Base-by-base conservation (phyloP, 2,888 invertebrate genomes). In the Tubulanus polymorphus region DNA sequence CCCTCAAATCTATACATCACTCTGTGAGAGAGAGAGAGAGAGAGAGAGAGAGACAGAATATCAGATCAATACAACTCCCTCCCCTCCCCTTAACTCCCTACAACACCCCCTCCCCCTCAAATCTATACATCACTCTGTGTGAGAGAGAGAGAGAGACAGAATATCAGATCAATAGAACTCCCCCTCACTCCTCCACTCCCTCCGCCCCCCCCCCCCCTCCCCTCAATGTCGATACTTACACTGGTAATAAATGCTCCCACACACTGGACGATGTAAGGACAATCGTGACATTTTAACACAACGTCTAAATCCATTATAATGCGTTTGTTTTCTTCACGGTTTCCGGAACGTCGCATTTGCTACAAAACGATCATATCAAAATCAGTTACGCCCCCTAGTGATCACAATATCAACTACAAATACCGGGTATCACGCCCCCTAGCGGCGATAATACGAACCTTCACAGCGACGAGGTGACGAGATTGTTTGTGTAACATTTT, bases 261-360 rank as follows among this genome's bases (percentile, higher is more conserved):
- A 79, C 96, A 99, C 77, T 93, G 87, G 67, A 99, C 97, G 68
- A 99, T 99, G 81, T 90, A 95, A 35, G 90, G 90, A 81, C 96
- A 97, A 80, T 93, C 94, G 73, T 94, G 92, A 25, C 95, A 95
- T 66, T 95, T 90, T n/a, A 95, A 85, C 55, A 99, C 95, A 48
- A 99, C 96, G 80, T 97, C 95, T 63, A 99, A 84, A 81, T 99
- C 99, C 95, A 96, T 97, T 53, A 96, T 89, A 65, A 99, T 97
- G 63, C 99, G 85, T 80, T 97, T 97, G 65, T 93, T 96, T 80
- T 97, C 97, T 78, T 97, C 97, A 0, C 87, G 86, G 79, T 96
- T 96, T 20, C 95, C 93, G 1, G 96, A 95, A 48, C 96, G 86
- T 60, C 96, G 85, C 97, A 99, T 97, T 73, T 79, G 79, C 80